A percentile compares a stretch with the other conserved stretches of the same genome.
Conservation (phyloP, 2,888 invertebrate species). For the Thecophora atra region DNA sequence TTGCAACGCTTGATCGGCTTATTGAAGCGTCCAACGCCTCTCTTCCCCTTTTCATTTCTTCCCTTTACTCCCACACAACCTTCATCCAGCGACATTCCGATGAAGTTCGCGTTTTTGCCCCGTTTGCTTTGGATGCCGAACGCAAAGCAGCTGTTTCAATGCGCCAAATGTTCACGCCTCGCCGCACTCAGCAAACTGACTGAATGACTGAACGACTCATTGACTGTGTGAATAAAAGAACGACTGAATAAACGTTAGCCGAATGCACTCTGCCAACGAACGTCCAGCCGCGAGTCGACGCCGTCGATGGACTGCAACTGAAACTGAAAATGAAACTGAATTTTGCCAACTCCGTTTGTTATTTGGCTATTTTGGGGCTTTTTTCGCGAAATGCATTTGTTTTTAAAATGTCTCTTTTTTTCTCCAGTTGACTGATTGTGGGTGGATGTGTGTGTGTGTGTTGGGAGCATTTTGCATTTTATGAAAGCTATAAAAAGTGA, state of each 20-base stretch:
- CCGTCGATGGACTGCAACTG: neutral
- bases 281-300: neutral
- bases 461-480: constrained; percentile 21
- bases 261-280: neutral
- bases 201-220: constrained; percentile 23
- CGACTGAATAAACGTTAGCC: neutral
- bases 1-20: constrained; percentile 19
- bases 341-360: neutral
- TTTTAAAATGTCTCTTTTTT: constrained; percentile 13
- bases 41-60: neutral
- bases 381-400: constrained; percentile 18
- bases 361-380: constrained; percentile 12
- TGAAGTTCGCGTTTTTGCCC: neutral
- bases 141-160: constrained; percentile 9
- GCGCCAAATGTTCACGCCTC: neutral
- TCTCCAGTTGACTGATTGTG: neutral
- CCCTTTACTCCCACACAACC: neutral
- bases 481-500: constrained; percentile 38
- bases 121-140: neutral
- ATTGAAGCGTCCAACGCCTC: neutral
- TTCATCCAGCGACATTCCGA: neutral
- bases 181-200: neutral
- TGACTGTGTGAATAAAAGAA: neutral
- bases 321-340: constrained; percentile 24
- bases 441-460: neutral